phyloP scores from a whole-genome alignment of 2,888 invertebrate species.

The Acleris laterana region DNA sequence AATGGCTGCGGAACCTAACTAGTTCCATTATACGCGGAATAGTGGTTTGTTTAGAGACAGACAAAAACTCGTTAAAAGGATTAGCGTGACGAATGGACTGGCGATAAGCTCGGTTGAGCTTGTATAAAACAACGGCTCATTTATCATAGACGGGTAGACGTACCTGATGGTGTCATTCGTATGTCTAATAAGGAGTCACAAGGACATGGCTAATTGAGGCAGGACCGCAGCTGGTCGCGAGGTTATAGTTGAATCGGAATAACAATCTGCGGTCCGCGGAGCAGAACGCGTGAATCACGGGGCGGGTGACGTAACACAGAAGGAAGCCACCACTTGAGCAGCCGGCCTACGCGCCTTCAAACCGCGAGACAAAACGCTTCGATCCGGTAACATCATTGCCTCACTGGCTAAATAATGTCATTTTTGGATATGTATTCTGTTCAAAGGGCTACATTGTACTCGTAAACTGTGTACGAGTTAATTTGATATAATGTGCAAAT shows the following conservation, averaged over 20 bases:
- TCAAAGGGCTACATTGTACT: not conserved
- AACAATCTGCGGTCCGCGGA: slow-evolving; percentile 59
- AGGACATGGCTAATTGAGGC: slow-evolving; percentile 52
- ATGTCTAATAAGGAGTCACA: slow-evolving; percentile 53
- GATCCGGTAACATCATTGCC: slow-evolving; percentile 55
- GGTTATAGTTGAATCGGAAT: slow-evolving; percentile 59
- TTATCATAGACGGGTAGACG: slow-evolving; percentile 48
- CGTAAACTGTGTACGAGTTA: slow-evolving; percentile 12
- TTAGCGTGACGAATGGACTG: slow-evolving; percentile 50
- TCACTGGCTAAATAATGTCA: slow-evolving; percentile 50
- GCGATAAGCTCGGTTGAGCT: slow-evolving; percentile 49
- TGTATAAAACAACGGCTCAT: slow-evolving; percentile 45
- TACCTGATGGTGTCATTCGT: slow-evolving; percentile 47
- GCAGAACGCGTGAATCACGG: slow-evolving; percentile 70
- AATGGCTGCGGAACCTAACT: slow-evolving; percentile 52
- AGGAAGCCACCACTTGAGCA: slow-evolving; percentile 78
- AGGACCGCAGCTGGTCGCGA: slow-evolving; percentile 49
- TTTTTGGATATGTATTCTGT: not conserved
- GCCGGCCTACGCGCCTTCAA: slow-evolving; percentile 67
- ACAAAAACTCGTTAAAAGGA: slow-evolving; percentile 46
- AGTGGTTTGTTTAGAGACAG: slow-evolving; percentile 48
- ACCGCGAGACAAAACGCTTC: slow-evolving; percentile 61
- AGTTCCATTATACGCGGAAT: slow-evolving; percentile 48
- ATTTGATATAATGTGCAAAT: slow-evolving; percentile 20
- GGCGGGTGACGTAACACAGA: slow-evolving; percentile 68